Percentiles rank a stretch among this genome's conserved stretches.
These are phyloP conservation scores for Theonella swinhoei DNA, from an alignment of 37 sponge, comb jelly and placozoan species.

Conservation along the genomic window DNA sequence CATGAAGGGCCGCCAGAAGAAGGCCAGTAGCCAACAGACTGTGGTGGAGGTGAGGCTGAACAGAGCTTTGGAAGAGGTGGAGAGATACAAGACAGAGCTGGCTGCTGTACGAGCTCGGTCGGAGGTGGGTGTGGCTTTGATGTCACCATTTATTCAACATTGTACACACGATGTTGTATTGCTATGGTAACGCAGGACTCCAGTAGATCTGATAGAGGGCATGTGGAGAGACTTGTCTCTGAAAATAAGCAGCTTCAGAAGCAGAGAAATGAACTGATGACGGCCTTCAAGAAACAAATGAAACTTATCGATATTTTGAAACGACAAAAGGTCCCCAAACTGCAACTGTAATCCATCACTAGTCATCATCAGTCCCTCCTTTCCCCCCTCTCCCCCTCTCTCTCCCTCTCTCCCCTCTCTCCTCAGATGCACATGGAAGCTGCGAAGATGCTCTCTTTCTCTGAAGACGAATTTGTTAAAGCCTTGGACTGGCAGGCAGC, in stretches of 20 bases:
- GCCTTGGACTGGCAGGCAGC: conserved; percentile 89
- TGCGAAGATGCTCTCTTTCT: conserved; percentile 91
- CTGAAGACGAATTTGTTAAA: conserved; percentile 96
- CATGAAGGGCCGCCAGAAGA: conserved; percentile 70
- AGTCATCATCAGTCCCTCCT: too few relatives aligned
- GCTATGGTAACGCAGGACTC: conserved; percentile 39
- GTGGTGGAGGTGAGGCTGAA: conserved; percentile 92
- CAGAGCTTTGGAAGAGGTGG: conserved; percentile 93
- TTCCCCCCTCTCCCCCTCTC: neutral
- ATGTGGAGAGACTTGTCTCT: conserved; percentile 51
- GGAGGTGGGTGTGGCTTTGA: neutral
- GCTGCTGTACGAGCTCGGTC: neutral
- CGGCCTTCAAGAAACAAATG: conserved; percentile 97
- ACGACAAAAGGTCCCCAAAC: conserved; percentile 91
- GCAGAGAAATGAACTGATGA: conserved; percentile 91
- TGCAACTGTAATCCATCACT: too few relatives aligned
- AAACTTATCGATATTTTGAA: conserved; percentile 96
- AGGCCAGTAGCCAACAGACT: conserved; percentile 70
- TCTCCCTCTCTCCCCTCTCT: neutral
- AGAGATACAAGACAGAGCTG: conserved; percentile 80
- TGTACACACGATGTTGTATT: too few relatives aligned
- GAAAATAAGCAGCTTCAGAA: conserved; percentile 90
- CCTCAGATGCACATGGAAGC: conserved; percentile 97
- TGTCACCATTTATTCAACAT: too few relatives aligned
- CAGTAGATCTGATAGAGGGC: conserved; percentile 60